A percentile compares a stretch with the other conserved stretches of the same genome.
phyloP scores from a whole-genome alignment of 2,113 vertebrate genomes.

The Brienomyrus longianalis region DNA sequence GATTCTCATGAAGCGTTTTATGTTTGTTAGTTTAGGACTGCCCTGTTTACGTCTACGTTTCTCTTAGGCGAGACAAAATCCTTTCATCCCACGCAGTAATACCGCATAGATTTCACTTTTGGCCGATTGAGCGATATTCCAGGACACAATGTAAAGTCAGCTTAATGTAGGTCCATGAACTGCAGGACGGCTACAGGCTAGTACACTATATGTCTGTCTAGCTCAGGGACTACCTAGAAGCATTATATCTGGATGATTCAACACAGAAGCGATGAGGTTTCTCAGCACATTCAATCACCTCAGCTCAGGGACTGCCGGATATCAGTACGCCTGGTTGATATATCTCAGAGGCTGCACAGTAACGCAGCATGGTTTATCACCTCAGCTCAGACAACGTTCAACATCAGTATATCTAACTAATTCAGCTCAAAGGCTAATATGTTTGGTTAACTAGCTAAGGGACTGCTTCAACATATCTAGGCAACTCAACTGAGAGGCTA shows the following conservation, averaged over 20 bases:
- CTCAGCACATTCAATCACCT: background rate
- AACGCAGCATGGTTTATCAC: background rate
- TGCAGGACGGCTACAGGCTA: background rate
- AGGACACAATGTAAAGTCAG: background rate
- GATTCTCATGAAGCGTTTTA: background rate
- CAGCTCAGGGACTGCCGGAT: background rate
- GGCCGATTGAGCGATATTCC: background rate
- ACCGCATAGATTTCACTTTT: background rate
- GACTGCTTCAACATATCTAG: background rate
- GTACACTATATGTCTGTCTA: background rate
- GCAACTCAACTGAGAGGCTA: background rate
- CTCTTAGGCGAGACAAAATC: background rate
- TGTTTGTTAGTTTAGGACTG: background rate
- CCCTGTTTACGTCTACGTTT: background rate
- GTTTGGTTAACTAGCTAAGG: background rate
- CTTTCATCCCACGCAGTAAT: background rate
- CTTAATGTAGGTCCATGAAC: background rate
- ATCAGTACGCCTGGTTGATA: background rate
- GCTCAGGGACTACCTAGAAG: background rate
- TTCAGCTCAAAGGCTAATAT: background rate
- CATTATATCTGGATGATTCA: background rate
- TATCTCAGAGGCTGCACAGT: background rate
- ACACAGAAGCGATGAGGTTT: background rate
- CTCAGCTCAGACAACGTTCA: background rate
- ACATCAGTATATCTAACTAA: background rate